phyloP scores from a whole-genome alignment of 2,113 vertebrate genomes.

The Myotis brandtii region DNA sequence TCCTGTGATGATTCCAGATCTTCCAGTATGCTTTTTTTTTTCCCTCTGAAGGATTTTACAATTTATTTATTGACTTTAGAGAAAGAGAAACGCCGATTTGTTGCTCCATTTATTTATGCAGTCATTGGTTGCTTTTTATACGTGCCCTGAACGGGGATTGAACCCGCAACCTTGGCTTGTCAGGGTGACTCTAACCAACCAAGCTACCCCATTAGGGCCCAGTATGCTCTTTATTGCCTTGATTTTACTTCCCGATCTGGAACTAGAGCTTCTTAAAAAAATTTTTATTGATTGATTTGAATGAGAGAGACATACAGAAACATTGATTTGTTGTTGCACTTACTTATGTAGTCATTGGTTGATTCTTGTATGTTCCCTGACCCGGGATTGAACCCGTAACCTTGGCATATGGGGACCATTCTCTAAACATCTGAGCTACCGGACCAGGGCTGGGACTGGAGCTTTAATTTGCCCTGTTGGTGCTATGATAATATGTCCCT shows the following conservation, averaged over 20 bases:
- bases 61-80: not conserved
- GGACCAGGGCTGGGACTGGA: not conserved
- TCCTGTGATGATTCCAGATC: not conserved
- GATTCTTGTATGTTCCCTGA: not conserved
- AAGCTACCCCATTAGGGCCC: too few species aligned
- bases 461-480: not conserved
- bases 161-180: not conserved
- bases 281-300: not conserved
- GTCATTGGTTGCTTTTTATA: not conserved
- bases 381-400: not conserved
- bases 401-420: not conserved
- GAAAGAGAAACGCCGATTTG: not conserved
- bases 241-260: not conserved
- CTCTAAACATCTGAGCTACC: not conserved
- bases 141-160: rapidly evolving
- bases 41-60: too few species aligned
- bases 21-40: not conserved
- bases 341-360: not conserved
- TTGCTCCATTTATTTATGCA: not conserved
- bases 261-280: too few species aligned
- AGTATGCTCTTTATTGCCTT: not conserved
- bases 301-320: not conserved
- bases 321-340: not conserved
- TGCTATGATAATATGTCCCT: not conserved
- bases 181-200: too few species aligned